A percentile compares a stretch with the other conserved stretches of the same genome.
Evolutionary conservation across 2,888 invertebrate genomes (phyloP).

Genomic region (Cylindroiulus punctatus): DNA sequence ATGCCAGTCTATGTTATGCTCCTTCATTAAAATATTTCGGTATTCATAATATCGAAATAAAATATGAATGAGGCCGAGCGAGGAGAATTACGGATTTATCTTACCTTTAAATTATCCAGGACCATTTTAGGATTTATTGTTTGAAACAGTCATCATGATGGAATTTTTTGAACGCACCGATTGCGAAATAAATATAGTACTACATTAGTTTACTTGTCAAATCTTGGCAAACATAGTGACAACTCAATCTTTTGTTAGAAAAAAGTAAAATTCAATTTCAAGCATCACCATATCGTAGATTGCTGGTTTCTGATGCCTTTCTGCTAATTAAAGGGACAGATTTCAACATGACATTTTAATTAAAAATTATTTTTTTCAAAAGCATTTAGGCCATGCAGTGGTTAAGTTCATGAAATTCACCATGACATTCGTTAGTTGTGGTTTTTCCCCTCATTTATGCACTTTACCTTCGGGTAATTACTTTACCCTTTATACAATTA

Average conservation of each 20-base stretch:
- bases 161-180: too few species aligned
- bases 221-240: background rate
- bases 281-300: background rate
- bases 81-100: background rate
- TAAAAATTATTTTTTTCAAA: background rate
- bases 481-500: background rate
- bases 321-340: background rate
- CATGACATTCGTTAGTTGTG: slow-evolving; percentile 5
- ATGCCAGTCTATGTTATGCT: background rate
- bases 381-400: slow-evolving; percentile 27
- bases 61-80: background rate
- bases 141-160: too few species aligned
- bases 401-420: slow-evolving; percentile 45
- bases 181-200: too few species aligned
- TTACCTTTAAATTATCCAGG: background rate
- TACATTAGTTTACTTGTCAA: background rate
- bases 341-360: background rate
- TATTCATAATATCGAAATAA: background rate
- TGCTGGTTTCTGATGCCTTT: background rate
- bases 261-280: background rate
- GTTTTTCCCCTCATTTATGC: background rate
- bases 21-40: background rate
- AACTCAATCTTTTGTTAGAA: too few species aligned
- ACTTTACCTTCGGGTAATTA: background rate
- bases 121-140: background rate